Base-by-base conservation (phyloP, 2,797 vertebrate species). In the Ibycter americanus region DNA sequence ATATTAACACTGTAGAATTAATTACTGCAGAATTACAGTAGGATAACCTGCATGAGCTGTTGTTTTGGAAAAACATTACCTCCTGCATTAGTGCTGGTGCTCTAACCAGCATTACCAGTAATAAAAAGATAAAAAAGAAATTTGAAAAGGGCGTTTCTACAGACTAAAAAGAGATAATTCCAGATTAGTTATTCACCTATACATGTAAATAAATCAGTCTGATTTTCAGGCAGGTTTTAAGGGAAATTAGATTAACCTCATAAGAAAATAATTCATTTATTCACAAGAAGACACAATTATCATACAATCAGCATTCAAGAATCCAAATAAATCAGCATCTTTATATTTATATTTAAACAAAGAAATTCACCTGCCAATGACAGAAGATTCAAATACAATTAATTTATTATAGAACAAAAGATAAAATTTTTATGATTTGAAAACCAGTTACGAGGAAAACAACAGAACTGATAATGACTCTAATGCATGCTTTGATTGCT, bases 211-310 rank as follows among this genome's bases (percentile, higher is more conserved):
- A 85, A 93, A 87, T 78, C 68, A 90, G 76, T 29, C 55, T 94
- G 66, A 80, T 87, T 94, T 83, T n/a, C 84, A 95, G 80, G 51
- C 56, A 83, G 59, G 29, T 78, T 94, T 97, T 96, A 95, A 96
- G 61, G 91, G 81, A 79, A 96, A 87, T 42, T 34, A 90, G 52
- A 96, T 91, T 95, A 93, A 89, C 83, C 93, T 73, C 90, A 95
- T 74, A 93, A 21, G 20, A 96, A 96, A 97, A 96, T 91, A 96
- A 96, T 51, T 78, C 52, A 93, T 92, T 97, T 97, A 91, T 87
- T 59, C 77, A 87, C 66, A 90, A 97, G 80, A 88, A 87, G 83
- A 90, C 22, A 32, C 49, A 92, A 92, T 97, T 98, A 92, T 93
- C 71, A 49, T 77, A 80, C 61, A 97, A 97, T 97, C 89, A 96